Conservation (phyloP, 2,797 vertebrate species). For the Acipenser ruthenus region DNA sequence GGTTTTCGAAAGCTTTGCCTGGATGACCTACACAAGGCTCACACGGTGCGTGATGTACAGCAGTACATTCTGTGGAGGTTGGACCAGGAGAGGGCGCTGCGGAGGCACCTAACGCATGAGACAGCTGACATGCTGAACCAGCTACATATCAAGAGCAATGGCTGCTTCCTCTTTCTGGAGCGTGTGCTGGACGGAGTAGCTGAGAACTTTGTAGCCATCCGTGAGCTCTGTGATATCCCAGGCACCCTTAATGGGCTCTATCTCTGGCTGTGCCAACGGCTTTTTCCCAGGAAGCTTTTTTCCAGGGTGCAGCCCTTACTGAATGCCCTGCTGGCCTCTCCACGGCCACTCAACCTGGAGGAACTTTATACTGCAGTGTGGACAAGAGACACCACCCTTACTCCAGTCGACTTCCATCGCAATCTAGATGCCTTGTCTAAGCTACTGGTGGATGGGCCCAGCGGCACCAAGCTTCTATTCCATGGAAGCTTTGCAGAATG, state of each 20-base stretch:
- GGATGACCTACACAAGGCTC: slow-evolving; percentile 66
- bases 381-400: slow-evolving; percentile 48
- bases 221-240: slow-evolving; percentile 71
- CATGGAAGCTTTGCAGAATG: slow-evolving; percentile 74
- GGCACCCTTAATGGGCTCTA: slow-evolving; percentile 74
- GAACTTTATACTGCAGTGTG: slow-evolving; percentile 53
- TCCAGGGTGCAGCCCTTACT: slow-evolving; percentile 54
- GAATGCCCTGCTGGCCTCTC: slow-evolving; percentile 60
- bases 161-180: slow-evolving; percentile 75
- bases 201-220: slow-evolving; percentile 51
- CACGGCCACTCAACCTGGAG: slow-evolving; percentile 44
- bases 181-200: slow-evolving; percentile 67
- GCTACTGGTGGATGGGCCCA: slow-evolving; percentile 50
- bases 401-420: slow-evolving; percentile 48
- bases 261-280: slow-evolving; percentile 74
- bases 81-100: slow-evolving; percentile 56
- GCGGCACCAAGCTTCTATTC: slow-evolving; percentile 56
- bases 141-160: slow-evolving; percentile 73
- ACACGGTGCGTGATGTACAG: slow-evolving; percentile 61
- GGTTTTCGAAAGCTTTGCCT: slow-evolving; percentile 64
- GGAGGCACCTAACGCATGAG: slow-evolving; percentile 63
- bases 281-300: slow-evolving; percentile 63
- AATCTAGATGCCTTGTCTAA: slow-evolving; percentile 46
- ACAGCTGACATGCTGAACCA: slow-evolving; percentile 73
- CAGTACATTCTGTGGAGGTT: slow-evolving; percentile 71